Evolutionary conservation across 2,797 vertebrate genomes (phyloP).

Genomic region (Cryptoprocta ferox): DNA sequence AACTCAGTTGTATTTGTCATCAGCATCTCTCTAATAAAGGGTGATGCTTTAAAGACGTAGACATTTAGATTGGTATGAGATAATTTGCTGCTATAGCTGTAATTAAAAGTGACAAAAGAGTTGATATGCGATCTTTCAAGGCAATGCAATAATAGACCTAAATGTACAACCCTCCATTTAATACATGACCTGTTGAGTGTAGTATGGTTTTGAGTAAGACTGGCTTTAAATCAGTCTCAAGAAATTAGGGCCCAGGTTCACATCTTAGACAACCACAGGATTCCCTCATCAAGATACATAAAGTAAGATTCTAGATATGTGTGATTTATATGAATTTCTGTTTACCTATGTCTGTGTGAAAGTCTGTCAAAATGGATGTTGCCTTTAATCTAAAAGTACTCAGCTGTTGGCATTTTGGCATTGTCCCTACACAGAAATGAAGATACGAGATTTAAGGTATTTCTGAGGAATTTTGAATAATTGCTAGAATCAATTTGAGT

Average conservation of each 20-base stretch:
- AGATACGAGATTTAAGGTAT: constrained; percentile 79
- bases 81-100: constrained; percentile 41
- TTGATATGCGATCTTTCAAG: constrained; percentile 57
- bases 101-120: constrained; percentile 62
- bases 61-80: constrained; percentile 41
- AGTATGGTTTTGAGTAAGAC: neutral
- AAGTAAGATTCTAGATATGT: neutral
- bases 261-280: neutral
- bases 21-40: constrained; percentile 12
- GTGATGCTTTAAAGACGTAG: constrained; percentile 41
- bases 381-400: constrained; percentile 61
- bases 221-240: constrained; percentile 44
- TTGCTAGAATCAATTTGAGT: constrained; percentile 79
- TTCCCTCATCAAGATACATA: neutral
- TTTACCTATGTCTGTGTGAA: constrained; percentile 59
- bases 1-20: constrained; percentile 22
- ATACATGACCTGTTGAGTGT: neutral
- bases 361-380: constrained; percentile 52
- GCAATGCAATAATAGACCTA: constrained; percentile 25
- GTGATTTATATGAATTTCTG: constrained; percentile 34
- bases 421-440: constrained; percentile 66
- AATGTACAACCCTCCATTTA: constrained; percentile 21
- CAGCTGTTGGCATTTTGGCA: constrained; percentile 66
- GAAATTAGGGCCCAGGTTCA: constrained; percentile 16
- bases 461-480: constrained; percentile 86